phyloP scores from a whole-genome alignment of 2,888 invertebrate species.

The Heliconius aoede region DNA sequence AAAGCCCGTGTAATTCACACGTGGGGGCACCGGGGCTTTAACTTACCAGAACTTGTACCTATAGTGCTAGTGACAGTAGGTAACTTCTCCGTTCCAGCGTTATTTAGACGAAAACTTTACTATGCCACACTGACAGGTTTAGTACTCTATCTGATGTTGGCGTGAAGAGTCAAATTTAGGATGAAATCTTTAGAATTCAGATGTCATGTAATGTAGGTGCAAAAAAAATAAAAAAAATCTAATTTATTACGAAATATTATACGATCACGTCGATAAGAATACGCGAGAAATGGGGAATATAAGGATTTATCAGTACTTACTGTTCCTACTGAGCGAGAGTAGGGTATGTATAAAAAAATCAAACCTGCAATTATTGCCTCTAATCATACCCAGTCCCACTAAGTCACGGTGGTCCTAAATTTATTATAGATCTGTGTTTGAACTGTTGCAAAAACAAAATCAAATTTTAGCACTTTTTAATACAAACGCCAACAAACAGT shows the following conservation, averaged over 20 bases:
- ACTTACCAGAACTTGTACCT: slow-evolving; percentile 19
- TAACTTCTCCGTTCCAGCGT: slow-evolving; percentile 19
- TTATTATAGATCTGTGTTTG: too few relatives aligned
- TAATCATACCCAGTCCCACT: background rate
- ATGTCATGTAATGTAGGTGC: background rate
- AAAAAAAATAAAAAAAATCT: background rate
- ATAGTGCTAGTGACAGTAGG: slow-evolving; percentile 20
- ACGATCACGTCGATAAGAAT: too few relatives aligned
- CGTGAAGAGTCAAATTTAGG: background rate
- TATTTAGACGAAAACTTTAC: slow-evolving; percentile 30
- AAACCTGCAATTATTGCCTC: too few relatives aligned
- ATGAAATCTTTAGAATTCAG: background rate
- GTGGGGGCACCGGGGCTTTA: slow-evolving; percentile 4
- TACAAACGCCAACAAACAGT: background rate
- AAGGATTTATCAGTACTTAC: too few relatives aligned
- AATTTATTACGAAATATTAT: background rate
- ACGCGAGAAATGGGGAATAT: too few relatives aligned
- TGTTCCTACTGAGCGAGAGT: too few relatives aligned
- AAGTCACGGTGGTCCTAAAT: background rate
- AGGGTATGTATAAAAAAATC: too few relatives aligned
- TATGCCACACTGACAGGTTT: slow-evolving; percentile 21
- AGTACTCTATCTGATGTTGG: background rate
- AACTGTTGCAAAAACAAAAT: too few relatives aligned
- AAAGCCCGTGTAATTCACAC: slow-evolving; percentile 27
- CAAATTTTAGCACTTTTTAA: background rate